Percentiles rank a stretch among this genome's conserved stretches.
phyloP scores from a whole-genome alignment of 2,113 vertebrate genomes.

The Dendropsophus ebraccatus region DNA sequence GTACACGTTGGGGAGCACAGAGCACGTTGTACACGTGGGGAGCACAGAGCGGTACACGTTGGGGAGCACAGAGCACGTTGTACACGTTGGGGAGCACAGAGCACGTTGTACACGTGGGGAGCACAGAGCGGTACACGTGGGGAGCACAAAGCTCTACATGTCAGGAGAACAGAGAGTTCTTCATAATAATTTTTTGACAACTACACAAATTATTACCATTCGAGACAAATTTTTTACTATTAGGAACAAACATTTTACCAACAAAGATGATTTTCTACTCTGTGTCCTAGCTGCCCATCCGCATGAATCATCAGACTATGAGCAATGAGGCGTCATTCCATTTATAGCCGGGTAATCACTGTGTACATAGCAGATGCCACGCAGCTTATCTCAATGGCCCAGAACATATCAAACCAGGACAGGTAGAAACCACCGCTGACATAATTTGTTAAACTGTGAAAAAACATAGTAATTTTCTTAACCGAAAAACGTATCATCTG shows the following conservation, averaged over 20 bases:
- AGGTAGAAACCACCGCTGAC: constrained; percentile 8
- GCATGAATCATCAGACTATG: constrained; percentile 13
- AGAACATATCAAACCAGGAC: neutral
- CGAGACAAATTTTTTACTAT: neutral
- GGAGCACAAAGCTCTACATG: no score
- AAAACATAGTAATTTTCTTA: constrained; percentile 7
- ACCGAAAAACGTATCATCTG: neutral
- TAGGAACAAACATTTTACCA: neutral
- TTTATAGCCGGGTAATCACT: constrained; percentile 17
- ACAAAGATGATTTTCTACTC: neutral
- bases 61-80: no score
- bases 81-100: no score
- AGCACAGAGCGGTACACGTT: no score
- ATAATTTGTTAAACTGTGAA: constrained; percentile 4
- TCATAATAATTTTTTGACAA: neutral
- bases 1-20: no score
- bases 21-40: no score
- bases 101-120: no score
- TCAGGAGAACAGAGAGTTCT: no score
- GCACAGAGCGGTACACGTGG: no score
- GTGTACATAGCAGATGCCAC: constrained; percentile 21
- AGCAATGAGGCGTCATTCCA: constrained; percentile 27
- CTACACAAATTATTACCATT: neutral
- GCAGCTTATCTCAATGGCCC: constrained; percentile 16
- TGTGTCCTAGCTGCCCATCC: neutral